Base-by-base conservation (phyloP, 1,140 invertebrate species). In the Macrosteles quadrilineatus region DNA sequence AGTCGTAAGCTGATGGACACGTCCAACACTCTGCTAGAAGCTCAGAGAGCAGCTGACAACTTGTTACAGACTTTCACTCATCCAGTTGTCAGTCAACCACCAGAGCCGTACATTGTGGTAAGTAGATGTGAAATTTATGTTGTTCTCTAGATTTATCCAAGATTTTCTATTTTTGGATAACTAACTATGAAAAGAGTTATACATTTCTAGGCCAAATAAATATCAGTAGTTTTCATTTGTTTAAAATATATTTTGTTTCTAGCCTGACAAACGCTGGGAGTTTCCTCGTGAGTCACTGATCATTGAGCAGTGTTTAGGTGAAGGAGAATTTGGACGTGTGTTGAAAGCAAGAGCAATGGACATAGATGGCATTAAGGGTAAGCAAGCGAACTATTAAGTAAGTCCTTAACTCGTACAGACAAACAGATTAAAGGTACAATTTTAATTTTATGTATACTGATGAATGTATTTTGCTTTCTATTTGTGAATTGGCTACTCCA, bases 281-380 rank as follows among this genome's bases (percentile, higher is more conserved):
- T 89, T 92, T 74, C 84, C 88, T 0, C 81, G 90, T 19, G 81
- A 82, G 6, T 82, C 84, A 17, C 80, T 93, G 6, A 79, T 83
- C 25, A 84, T 93, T 45, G 88, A 91, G 69, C 85, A 87, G 69
- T 85, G 88, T 1, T 75, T 93, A 1, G 91, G 91, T 1, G 90
- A 92, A 79, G 91, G 91, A 1, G 91, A 93, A 77, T 93, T 92
- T 71, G 91, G 91, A 0, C 84, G 88, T 70, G 91, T 93, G 0
- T 77, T 92, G 9, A 84, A 86, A 71, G 91, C 88, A 0, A 87
- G 85, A 75, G 89, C 89, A 0, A 82, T 85, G 23, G 84, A 88
- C 69, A 88, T 91, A 65, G 82, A 80, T 0, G 86, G 85, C 3
- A 78, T 82, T 71, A 75, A 83, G 17, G 88, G 88, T 64, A 76